Conservation (phyloP, 1,140 invertebrate species). For the Apocrypta bakeri region DNA sequence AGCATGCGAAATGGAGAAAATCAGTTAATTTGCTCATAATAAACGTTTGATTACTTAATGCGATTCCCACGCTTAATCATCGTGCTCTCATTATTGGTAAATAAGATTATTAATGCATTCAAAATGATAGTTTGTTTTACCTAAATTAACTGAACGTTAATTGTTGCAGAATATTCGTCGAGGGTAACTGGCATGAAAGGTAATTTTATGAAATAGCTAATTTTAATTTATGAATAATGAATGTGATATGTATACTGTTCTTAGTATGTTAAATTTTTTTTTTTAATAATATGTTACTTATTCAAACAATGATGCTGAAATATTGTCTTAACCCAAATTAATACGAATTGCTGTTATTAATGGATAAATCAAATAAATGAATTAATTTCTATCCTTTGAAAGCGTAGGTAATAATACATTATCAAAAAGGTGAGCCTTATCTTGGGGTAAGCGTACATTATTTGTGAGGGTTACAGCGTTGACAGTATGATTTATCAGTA, state of each 20-base stretch:
- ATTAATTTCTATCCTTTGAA: too few relatives aligned
- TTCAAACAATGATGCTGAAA: too few relatives aligned
- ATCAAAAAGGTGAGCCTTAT: neutral
- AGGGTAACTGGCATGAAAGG: too few relatives aligned
- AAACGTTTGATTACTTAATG: conserved; percentile 2
- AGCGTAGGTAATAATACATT: neutral
- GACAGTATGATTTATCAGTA: neutral
- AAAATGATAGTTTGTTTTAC: neutral
- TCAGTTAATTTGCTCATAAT: neutral
- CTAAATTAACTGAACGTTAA: neutral
- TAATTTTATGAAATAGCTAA: too few relatives aligned
- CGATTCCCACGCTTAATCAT: neutral
- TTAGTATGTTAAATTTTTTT: too few relatives aligned
- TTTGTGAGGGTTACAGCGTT: neutral
- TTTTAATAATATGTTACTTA: too few relatives aligned
- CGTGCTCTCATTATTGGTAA: neutral
- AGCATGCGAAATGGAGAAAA: neutral
- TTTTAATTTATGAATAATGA: too few relatives aligned
- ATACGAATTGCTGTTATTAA: too few relatives aligned
- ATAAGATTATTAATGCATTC: neutral
- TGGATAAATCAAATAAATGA: too few relatives aligned
- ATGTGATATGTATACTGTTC: too few relatives aligned
- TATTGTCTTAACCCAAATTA: too few relatives aligned
- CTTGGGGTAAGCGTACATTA: neutral
- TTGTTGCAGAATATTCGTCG: too few relatives aligned